Conservation (phyloP, 2,113 vertebrate genomes). For the Daphoenositta chrysoptera region DNA sequence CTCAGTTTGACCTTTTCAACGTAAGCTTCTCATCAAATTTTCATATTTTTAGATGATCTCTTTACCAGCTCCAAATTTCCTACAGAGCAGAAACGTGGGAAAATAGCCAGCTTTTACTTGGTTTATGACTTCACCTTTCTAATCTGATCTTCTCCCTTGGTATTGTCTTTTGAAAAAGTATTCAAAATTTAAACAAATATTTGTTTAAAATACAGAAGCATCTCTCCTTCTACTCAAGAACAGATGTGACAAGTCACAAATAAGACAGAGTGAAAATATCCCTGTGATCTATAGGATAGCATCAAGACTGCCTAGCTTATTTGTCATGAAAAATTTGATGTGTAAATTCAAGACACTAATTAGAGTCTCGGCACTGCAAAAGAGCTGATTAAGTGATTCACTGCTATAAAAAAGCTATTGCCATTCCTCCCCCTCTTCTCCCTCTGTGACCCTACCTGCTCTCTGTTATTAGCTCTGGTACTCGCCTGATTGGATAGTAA, state of each 20-base stretch:
- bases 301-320: not conserved
- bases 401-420: not conserved
- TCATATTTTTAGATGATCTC: not conserved
- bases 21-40: not conserved
- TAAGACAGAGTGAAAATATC: not conserved
- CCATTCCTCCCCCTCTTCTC: not conserved
- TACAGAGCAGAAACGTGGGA: not conserved
- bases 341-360: not conserved
- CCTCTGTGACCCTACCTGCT: not conserved
- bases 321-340: not conserved
- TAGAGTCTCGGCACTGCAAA: not conserved
- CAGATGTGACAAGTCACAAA: not conserved
- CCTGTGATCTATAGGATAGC: not conserved
- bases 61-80: not conserved
- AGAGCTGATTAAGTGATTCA: not conserved
- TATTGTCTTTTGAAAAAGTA: not conserved
- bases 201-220: not conserved
- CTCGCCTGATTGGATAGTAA: not conserved
- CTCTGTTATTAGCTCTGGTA: not conserved
- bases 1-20: not conserved
- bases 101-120: not conserved
- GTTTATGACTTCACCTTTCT: not conserved
- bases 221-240: not conserved
- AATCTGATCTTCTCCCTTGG: not conserved
- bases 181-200: no score